A percentile compares a stretch with the other conserved stretches of the same genome.
Evolutionary conservation across 23 tunicate genomes (phyloP).

Genomic region (Botrylloides violaceus): DNA sequence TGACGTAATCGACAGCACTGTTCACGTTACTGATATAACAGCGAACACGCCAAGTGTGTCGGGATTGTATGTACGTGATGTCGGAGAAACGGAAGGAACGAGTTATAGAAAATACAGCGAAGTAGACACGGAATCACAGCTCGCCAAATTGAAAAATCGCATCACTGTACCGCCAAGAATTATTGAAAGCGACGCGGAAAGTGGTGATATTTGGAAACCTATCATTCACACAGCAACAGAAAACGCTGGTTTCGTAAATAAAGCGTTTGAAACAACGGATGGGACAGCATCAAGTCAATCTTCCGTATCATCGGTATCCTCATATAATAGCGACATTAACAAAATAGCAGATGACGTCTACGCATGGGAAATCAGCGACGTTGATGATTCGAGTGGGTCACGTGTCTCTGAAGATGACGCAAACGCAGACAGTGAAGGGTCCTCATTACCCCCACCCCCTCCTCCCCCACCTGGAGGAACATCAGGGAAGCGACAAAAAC

Average conservation of each 20-base stretch:
- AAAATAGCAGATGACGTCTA: slow-evolving; percentile 18
- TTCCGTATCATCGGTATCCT: slow-evolving; percentile 44
- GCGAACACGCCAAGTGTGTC: background rate
- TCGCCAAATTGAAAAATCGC: background rate
- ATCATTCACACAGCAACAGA: background rate
- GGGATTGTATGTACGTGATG: slow-evolving; percentile 12
- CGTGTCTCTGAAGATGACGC: slow-evolving; percentile 20
- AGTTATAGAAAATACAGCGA: background rate
- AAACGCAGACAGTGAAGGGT: slow-evolving; percentile 21
- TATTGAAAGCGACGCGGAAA: background rate
- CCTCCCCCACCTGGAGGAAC: slow-evolving; percentile 28
- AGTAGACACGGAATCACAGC: background rate
- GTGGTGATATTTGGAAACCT: background rate
- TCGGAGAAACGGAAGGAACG: background rate
- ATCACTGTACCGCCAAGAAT: background rate
- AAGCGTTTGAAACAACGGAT: background rate
- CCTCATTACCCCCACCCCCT: slow-evolving; percentile 28
- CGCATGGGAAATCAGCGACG: slow-evolving; percentile 10
- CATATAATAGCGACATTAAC: slow-evolving; percentile 19
- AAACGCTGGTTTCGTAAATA: background rate
- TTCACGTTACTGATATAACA: slow-evolving; percentile 15
- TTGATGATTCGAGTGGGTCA: slow-evolving; percentile 6
- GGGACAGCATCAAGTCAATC: slow-evolving; percentile 20
- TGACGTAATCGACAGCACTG: background rate
- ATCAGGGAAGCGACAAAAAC: background rate